Evolutionary conservation across 2,113 vertebrate species (phyloP).

Genomic region (Platycercus adscitus): DNA sequence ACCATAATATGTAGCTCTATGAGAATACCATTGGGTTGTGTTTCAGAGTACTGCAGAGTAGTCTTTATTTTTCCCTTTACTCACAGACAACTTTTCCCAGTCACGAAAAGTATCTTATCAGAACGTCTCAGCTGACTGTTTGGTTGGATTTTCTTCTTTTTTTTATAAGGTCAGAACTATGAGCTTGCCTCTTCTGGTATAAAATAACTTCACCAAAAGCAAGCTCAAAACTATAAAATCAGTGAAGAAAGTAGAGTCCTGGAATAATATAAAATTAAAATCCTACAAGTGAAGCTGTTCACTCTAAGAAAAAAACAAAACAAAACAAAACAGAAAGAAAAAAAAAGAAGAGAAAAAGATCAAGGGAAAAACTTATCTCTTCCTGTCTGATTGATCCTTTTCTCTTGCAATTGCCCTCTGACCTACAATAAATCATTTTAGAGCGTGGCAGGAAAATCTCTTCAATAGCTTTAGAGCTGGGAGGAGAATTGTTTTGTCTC

Average conservation of each 20-base stretch:
- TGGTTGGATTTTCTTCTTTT: neutral
- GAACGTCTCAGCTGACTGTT: neutral
- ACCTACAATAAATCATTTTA: conserved; percentile 58
- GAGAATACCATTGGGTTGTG: neutral
- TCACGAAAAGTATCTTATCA: neutral
- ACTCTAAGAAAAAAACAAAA: no score
- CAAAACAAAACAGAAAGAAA: neutral
- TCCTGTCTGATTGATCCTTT: conserved; percentile 55
- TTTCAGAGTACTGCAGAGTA: neutral
- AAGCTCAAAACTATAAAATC: neutral
- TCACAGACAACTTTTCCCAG: neutral
- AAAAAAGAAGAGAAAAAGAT: neutral
- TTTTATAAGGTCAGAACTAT: neutral
- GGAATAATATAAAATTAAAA: neutral
- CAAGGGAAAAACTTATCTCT: conserved; percentile 58
- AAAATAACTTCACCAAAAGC: neutral
- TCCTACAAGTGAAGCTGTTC: neutral
- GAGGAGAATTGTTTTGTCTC: conserved; percentile 24
- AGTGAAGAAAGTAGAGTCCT: neutral
- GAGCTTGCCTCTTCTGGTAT: neutral
- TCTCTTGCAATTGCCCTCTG: conserved; percentile 33
- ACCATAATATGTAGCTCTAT: neutral
- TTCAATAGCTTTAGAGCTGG: conserved; percentile 26
- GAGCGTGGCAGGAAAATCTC: conserved; percentile 44
- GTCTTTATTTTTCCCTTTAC: neutral